phyloP scores from a whole-genome alignment of 2,888 invertebrate genomes.

The Micropterix aruncella region DNA sequence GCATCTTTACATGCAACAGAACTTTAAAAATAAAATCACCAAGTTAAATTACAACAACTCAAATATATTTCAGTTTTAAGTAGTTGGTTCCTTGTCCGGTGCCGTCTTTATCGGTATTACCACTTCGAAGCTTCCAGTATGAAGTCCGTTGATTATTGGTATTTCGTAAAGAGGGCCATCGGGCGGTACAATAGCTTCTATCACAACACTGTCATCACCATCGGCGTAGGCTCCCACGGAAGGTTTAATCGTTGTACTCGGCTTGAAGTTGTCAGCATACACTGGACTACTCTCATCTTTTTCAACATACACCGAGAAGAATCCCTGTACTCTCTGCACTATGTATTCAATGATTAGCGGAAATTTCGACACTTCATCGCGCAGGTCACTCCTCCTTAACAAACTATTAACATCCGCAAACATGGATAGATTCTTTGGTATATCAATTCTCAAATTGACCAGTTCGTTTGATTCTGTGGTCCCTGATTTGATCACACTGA shows the following conservation, averaged over 20 bases:
- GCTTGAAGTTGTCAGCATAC: constrained; percentile 14
- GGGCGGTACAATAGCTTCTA: background rate
- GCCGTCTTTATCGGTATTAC: background rate
- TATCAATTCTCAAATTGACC: no score
- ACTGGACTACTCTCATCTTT: constrained; percentile 34
- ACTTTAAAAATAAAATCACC: no score
- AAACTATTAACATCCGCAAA: background rate
- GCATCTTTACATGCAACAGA: no score
- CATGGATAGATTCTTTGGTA: background rate
- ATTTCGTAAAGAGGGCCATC: background rate
- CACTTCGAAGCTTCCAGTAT: background rate
- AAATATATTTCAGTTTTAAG: no score
- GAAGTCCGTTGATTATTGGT: background rate
- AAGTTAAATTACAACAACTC: no score
- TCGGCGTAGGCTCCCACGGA: no score
- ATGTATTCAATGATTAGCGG: constrained; percentile 54
- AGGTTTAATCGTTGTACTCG: constrained; percentile 10
- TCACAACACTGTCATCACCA: background rate
- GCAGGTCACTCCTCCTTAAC: no score
- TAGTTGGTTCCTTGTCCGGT: no score
- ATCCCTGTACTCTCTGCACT: constrained; percentile 53
- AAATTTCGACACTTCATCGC: constrained; percentile 32
- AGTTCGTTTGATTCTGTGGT: no score
- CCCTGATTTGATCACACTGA: no score
- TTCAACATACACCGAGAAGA: constrained; percentile 51